Evolutionary conservation across 2,797 vertebrate genomes (phyloP).

Genomic region (Argyrosomus regius): DNA sequence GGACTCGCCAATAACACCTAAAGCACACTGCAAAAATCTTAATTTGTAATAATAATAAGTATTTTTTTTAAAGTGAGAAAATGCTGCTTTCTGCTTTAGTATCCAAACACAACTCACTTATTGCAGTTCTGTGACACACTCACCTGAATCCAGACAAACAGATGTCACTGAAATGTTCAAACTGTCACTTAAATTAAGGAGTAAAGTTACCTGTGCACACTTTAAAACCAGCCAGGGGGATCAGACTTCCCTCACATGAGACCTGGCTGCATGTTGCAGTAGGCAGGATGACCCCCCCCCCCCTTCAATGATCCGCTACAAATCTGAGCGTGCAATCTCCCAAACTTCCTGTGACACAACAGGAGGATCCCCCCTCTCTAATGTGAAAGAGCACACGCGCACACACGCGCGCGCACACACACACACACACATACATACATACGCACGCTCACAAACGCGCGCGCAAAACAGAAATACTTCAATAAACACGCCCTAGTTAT

Average conservation of each 20-base stretch:
- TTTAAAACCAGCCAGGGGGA: background rate
- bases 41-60: background rate
- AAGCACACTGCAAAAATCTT: background rate
- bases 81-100: background rate
- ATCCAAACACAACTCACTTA: background rate
- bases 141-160: no score
- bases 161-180: no score
- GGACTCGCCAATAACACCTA: background rate
- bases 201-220: slow-evolving; percentile 26
- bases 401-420: background rate
- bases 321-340: slow-evolving; percentile 47
- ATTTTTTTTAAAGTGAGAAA: background rate
- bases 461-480: slow-evolving; percentile 43
- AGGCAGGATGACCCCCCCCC: slow-evolving; percentile 24
- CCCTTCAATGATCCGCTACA: slow-evolving; percentile 30
- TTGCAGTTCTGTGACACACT: background rate
- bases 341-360: slow-evolving; percentile 73
- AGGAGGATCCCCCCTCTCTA: slow-evolving; percentile 52
- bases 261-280: background rate
- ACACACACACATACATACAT: background rate
- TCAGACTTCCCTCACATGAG: slow-evolving; percentile 9
- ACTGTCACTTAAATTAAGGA: background rate
- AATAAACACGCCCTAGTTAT: slow-evolving; percentile 59
- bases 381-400: slow-evolving; percentile 20
- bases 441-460: slow-evolving; percentile 28